These are phyloP conservation scores for Nannoperca obscura DNA, from an alignment of 2,797 vertebrate genomes.

Conservation along the genomic window DNA sequence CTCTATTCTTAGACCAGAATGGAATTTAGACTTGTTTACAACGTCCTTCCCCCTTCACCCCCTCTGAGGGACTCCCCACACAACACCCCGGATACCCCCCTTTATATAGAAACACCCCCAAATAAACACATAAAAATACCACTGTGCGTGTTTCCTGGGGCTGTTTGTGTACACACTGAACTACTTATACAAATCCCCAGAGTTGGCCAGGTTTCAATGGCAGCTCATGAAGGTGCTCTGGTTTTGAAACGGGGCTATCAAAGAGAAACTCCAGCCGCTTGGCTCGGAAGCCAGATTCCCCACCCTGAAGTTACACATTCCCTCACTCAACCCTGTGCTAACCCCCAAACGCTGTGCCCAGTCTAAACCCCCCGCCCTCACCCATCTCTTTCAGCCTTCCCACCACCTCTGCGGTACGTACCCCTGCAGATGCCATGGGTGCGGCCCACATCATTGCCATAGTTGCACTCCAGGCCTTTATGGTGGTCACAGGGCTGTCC, in stretches of 20 bases:
- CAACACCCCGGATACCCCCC: conserved; percentile 74
- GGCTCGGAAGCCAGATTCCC: conserved; percentile 54
- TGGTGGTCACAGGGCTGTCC: conserved; percentile 87
- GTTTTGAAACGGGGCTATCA: conserved; percentile 78
- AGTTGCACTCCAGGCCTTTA: conserved; percentile 89
- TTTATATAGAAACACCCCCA: conserved; percentile 79
- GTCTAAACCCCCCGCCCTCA: conserved; percentile 5
- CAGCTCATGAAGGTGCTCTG: conserved; percentile 76
- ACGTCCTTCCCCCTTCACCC: conserved; percentile 57
- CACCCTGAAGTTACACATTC: conserved; percentile 77
- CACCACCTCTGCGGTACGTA: conserved; percentile 59
- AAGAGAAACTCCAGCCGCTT: conserved; percentile 71
- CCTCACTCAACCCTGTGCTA: conserved; percentile 55
- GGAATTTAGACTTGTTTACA: conserved; percentile 80
- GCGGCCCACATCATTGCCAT: conserved; percentile 85
- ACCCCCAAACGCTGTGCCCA: conserved; percentile 32
- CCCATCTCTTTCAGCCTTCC: background rate
- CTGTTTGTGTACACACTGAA: conserved; percentile 76
- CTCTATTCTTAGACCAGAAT: conserved; percentile 79
- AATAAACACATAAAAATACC: conserved; percentile 80
- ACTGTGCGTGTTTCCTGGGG: conserved; percentile 52
- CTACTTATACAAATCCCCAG: conserved; percentile 73
- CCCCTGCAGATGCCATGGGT: conserved; percentile 87
- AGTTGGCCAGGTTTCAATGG: conserved; percentile 64
- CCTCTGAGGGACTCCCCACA: conserved; percentile 67